Evolutionary conservation across 2,113 vertebrate genomes (phyloP), one percentile per base, ranked within the genome.

Genomic region (Bucco capensis): DNA sequence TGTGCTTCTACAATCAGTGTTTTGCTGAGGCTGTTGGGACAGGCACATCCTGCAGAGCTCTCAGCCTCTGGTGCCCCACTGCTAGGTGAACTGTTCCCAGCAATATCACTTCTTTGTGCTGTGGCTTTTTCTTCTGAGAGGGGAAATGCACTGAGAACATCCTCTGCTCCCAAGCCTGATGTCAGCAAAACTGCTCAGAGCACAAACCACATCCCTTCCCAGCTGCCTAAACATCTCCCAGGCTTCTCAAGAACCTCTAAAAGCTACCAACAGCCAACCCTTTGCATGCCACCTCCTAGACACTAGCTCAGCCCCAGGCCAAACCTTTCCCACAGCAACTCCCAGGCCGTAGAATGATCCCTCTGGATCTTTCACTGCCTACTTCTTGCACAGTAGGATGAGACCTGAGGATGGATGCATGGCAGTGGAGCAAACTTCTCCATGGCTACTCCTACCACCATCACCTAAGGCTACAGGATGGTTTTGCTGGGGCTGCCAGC

Each of bases 181-280:
- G 33, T 71, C 85, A 84, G 51, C 85, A 82, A 54, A 78, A 21
- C 60, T 12, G 33, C 17, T 40, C 70, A 46, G 40, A 49, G 66
- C 53, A 88, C 72, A 86, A 83, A 76, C 67, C 76, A 62, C 83
- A 92, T 58, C 62, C 67, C 57, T 76, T 51, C 51, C 38, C 87
- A 83, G 67, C 53, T 50, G 73, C 13, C 27, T 13, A 14, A 79
- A 19, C 1, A 3, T 66, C 60, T 91, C 31, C 16, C 44, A 47
- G 44, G 35, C 40, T 90, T 47, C 73, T 47, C 19, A 24, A 60
- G n/a, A 50, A 24, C 31, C 27, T 64, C 58, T 12, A 17, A 46
- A 67, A 71, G 11, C 49, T 49, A 13, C 84, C 46, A 51, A 2
- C 24, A 5, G 28, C 8, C 27, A 66, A 4, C 14, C 22, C 25